Evolutionary conservation across 1,140 invertebrate species (phyloP).

Genomic region (Rhyzopertha dominica): DNA sequence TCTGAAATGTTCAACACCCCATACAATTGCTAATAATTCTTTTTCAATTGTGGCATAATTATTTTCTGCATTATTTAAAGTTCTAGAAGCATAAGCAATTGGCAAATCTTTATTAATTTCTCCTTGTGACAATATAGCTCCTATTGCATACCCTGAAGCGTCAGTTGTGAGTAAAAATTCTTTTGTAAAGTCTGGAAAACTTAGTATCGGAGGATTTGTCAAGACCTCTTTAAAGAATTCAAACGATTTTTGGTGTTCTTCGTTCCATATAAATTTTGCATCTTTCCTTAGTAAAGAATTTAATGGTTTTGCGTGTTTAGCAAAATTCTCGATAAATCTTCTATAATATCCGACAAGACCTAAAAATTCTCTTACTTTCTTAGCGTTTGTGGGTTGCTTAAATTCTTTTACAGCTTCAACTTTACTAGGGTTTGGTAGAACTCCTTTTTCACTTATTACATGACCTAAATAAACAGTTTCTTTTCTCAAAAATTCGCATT

Average conservation of each 20-base stretch:
- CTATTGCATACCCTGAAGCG: conserved; percentile 21
- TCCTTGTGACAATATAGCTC: conserved; percentile 22
- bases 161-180: conserved; percentile 27
- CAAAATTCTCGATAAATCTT: conserved; percentile 43
- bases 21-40: conserved; percentile 45
- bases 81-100: conserved; percentile 43
- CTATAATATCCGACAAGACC: conserved; percentile 46
- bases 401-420: conserved; percentile 38
- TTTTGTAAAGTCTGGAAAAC: conserved; percentile 31
- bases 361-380: conserved; percentile 45
- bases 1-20: conserved; percentile 46
- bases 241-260: conserved; percentile 13
- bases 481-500: conserved; percentile 37
- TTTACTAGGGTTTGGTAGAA: conserved; percentile 44
- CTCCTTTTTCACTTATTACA: conserved; percentile 39
- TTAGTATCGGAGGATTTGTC: conserved; percentile 18
- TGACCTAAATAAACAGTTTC: conserved; percentile 47
- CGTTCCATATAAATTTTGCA: neutral
- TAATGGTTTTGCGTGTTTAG: conserved; percentile 39
- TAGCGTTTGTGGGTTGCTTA: conserved; percentile 38
- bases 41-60: conserved; percentile 46
- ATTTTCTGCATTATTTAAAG: conserved; percentile 43
- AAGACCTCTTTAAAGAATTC: conserved; percentile 11
- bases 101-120: conserved; percentile 27
- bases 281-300: conserved; percentile 21